These are phyloP conservation scores for Apamea epomidion DNA, from an alignment of 2,888 invertebrate species.

Conservation along the genomic window DNA sequence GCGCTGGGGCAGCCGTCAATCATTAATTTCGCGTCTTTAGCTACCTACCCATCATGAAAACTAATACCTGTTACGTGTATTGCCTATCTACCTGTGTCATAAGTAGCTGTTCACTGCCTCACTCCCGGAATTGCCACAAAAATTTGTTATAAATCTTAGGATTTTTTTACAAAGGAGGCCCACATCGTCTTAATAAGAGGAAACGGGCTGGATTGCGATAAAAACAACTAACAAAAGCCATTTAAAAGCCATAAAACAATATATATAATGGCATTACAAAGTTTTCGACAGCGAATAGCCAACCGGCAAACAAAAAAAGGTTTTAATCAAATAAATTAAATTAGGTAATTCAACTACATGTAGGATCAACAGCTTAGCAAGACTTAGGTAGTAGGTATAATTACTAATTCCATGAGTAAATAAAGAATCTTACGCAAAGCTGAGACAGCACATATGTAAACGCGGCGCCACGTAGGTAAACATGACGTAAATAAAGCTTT, in stretches of 20 bases:
- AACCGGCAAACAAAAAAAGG: neutral
- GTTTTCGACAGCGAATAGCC: neutral
- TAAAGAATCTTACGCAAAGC: neutral
- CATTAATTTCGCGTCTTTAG: slow-evolving; percentile 49
- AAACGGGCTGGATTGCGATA: neutral
- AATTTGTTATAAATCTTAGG: neutral
- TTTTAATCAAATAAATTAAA: neutral
- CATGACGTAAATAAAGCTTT: neutral
- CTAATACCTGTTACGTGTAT: neutral
- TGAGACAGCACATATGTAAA: neutral
- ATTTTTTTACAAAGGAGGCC: neutral
- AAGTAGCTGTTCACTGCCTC: neutral
- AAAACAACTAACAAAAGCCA: neutral
- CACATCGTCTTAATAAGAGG: too few species aligned
- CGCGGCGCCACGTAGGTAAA: neutral
- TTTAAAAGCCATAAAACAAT: too few species aligned
- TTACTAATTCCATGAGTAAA: neutral
- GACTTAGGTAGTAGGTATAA: neutral
- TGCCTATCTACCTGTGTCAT: neutral
- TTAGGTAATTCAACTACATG: neutral
- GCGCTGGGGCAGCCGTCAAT: slow-evolving; percentile 28
- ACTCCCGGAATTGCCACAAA: neutral
- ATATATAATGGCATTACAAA: neutral
- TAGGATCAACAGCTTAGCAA: neutral
- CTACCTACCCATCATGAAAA: slow-evolving; percentile 6